Percentiles rank a stretch among this genome's conserved stretches.
These are phyloP conservation scores for Sipha maydis DNA, from an alignment of 2,888 invertebrate genomes.

Conservation along the genomic window DNA sequence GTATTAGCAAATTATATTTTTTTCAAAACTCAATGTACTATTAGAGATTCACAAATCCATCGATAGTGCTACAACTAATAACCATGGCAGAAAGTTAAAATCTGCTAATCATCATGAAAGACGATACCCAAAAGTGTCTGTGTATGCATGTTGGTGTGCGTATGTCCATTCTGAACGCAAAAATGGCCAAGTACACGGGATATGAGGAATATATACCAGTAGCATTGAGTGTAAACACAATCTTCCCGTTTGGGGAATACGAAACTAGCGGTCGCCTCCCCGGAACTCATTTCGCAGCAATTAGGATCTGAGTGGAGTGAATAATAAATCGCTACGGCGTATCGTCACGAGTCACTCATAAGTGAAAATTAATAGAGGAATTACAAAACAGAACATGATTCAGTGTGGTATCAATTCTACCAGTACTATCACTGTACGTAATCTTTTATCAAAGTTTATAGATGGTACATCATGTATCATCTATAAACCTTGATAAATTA, in stretches of 20 bases:
- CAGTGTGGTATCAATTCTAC: no score
- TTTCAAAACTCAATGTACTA: no score
- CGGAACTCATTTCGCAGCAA: constrained; percentile 24
- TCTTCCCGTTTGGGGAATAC: constrained; percentile 18
- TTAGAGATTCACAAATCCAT: no score
- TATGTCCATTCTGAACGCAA: background rate
- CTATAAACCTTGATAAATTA: background rate
- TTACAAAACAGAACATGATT: no score
- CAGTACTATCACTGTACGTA: no score
- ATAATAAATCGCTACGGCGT: background rate
- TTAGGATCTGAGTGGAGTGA: background rate
- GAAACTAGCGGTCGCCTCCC: background rate
- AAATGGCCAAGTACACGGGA: background rate
- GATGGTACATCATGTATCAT: no score
- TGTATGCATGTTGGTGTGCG: background rate
- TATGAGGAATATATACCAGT: constrained; percentile 22
- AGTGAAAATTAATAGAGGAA: background rate
- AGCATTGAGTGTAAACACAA: constrained; percentile 34
- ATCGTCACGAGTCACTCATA: background rate
- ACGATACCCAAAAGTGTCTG: no score
- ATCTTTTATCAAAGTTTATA: background rate
- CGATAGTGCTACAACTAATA: no score
- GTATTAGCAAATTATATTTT: no score
- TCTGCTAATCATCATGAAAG: no score
- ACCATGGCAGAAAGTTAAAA: no score